phyloP scores from a whole-genome alignment of 2,888 invertebrate species.

The Drosophila algonquin region DNA sequence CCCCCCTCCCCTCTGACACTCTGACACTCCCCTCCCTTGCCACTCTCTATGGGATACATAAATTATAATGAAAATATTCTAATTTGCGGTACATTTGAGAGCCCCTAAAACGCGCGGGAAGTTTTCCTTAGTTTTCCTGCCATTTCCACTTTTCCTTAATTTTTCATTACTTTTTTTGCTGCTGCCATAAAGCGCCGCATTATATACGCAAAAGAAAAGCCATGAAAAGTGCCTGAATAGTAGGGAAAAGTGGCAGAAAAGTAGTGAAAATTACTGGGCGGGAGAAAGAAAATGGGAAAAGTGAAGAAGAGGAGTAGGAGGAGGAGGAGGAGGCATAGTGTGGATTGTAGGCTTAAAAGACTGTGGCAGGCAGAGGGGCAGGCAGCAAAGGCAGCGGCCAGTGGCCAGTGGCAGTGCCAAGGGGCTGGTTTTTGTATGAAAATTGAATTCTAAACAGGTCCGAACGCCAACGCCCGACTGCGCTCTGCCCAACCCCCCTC shows the following conservation, averaged over 20 bases:
- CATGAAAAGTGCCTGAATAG: neutral
- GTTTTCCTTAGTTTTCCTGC: neutral
- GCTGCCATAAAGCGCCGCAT: too few species aligned
- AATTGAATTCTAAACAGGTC: slow-evolving; percentile 79
- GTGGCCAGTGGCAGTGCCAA: slow-evolving; percentile 23
- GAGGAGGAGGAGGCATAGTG: neutral
- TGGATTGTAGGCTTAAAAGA: slow-evolving; percentile 8
- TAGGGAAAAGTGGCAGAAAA: neutral
- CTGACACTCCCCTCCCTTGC: too few species aligned
- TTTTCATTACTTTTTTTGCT: slow-evolving; percentile 55
- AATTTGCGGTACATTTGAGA: slow-evolving; percentile 58
- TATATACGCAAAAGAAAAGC: slow-evolving; percentile 4
- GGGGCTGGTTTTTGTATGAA: slow-evolving; percentile 73
- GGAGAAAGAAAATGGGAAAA: neutral
- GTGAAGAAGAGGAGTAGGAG: too few species aligned
- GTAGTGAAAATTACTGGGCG: neutral
- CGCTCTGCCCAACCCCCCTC: slow-evolving; percentile 15
- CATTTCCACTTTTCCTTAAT: slow-evolving; percentile 42
- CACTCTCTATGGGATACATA: slow-evolving; percentile 45
- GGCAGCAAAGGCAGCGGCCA: neutral
- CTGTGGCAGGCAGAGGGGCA: neutral
- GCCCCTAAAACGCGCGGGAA: slow-evolving; percentile 25
- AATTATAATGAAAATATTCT: slow-evolving; percentile 70
- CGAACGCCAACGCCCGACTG: slow-evolving; percentile 62
- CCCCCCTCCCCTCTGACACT: neutral